Percentiles rank a stretch among this genome's conserved stretches.
Conservation (phyloP, 2,113 vertebrate genomes). For the Mormyrus iriodes region DNA sequence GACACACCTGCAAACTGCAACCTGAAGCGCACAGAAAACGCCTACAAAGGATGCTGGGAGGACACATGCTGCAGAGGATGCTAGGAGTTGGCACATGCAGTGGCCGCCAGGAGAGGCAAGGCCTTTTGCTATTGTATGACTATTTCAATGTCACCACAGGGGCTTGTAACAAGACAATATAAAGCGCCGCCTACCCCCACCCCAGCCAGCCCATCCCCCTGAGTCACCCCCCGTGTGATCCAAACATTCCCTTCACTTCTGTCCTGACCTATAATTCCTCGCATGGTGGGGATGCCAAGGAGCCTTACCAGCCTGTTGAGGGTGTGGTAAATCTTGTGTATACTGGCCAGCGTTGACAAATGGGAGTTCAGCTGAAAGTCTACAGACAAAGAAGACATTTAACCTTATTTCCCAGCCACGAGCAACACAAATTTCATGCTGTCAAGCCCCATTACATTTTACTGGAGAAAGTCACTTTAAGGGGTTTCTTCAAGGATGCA, state of each 20-base stretch:
- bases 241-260: not conserved
- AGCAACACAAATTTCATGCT: not conserved
- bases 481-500: not conserved
- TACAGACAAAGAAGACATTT: constrained; percentile 46
- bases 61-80: not conserved
- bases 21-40: not conserved
- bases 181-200: not conserved
- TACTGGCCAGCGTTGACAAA: constrained; percentile 96
- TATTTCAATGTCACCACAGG: not conserved
- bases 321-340: constrained; percentile 99
- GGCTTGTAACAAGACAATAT: not conserved
- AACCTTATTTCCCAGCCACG: not conserved
- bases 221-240: not conserved
- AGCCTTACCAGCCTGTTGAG: constrained; percentile 95
- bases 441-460: not conserved
- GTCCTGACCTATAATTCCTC: not conserved
- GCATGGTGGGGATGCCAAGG: not conserved
- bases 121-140: not conserved
- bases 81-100: not conserved
- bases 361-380: constrained; percentile 99
- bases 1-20: not conserved
- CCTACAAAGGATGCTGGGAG: not conserved
- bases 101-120: not conserved
- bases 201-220: not conserved
- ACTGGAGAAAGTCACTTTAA: not conserved